A percentile compares a stretch with the other conserved stretches of the same genome.
phyloP scores from a whole-genome alignment of 2,113 vertebrate genomes.

The Neolamprologus caudopunctatus region DNA sequence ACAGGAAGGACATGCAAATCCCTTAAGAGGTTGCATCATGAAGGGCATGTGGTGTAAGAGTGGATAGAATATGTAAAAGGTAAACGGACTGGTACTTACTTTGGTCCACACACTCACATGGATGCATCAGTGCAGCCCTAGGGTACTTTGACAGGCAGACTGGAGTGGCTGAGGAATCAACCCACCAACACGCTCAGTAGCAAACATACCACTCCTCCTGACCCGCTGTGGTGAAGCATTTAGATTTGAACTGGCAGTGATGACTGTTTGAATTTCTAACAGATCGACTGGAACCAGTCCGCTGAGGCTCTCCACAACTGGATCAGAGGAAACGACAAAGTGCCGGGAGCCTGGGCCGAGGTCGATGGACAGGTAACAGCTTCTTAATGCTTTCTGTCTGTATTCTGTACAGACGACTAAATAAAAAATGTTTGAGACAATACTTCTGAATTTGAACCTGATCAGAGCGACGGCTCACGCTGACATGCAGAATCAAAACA shows the following conservation, averaged over 20 bases:
- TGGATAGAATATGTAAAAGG: neutral
- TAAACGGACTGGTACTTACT: neutral
- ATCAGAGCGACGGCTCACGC: neutral
- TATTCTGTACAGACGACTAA: rapidly evolving
- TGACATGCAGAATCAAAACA: neutral
- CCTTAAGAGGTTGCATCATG: neutral
- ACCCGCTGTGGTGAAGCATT: neutral
- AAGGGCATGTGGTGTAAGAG: neutral
- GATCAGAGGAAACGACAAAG: slow-evolving; percentile 86
- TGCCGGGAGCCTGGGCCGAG: slow-evolving; percentile 82
- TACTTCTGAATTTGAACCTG: neutral
- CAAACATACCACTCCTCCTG: neutral
- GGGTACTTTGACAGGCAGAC: neutral
- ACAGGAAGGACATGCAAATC: neutral
- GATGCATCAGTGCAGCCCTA: neutral
- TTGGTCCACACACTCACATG: neutral
- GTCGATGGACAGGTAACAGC: slow-evolving; percentile 75
- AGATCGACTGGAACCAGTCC: slow-evolving; percentile 84
- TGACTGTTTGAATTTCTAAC: neutral
- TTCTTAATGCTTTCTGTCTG: neutral
- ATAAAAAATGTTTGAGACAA: rapidly evolving
- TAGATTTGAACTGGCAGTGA: neutral
- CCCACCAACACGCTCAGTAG: neutral
- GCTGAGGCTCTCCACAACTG: slow-evolving; percentile 83
- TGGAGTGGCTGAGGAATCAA: neutral